Conservation (phyloP, 1,140 invertebrate species). For the Drosophila chauvacae region DNA sequence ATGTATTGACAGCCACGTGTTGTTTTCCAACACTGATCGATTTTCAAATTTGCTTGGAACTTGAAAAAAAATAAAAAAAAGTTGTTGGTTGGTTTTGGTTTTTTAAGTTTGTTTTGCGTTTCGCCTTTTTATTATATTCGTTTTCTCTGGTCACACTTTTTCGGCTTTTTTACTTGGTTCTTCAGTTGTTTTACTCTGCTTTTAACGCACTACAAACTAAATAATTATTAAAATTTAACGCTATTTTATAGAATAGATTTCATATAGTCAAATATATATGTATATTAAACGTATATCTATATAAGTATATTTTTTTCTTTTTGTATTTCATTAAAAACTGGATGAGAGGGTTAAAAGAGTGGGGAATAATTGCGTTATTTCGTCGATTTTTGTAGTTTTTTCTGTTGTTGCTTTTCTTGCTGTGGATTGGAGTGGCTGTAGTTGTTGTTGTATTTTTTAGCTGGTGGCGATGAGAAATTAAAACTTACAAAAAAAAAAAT, state of each 20-base stretch:
- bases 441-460: constrained; percentile 14
- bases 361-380: constrained; percentile 27
- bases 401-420: constrained; percentile 16
- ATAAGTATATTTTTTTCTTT: constrained; percentile 34
- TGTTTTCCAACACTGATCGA: constrained; percentile 32
- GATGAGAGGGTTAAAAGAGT: constrained; percentile 28
- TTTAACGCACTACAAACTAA: constrained; percentile 79
- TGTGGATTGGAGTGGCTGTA: constrained; percentile 31
- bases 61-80: constrained; percentile 79
- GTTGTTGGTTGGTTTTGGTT: constrained; percentile 43
- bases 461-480: constrained; percentile 49
- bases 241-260: constrained; percentile 68
- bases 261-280: constrained; percentile 62
- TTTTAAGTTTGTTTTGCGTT: constrained; percentile 68
- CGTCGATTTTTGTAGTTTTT: constrained; percentile 5
- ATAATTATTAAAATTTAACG: constrained; percentile 78
- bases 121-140: constrained; percentile 65
- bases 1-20: constrained; percentile 14
- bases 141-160: constrained; percentile 52
- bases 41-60: constrained; percentile 46
- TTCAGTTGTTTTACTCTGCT: constrained; percentile 45
- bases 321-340: constrained; percentile 36
- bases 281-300: constrained; percentile 57
- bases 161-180: constrained; percentile 26
- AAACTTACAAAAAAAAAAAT: constrained; percentile 36